These are phyloP conservation scores for Sebastes fasciatus DNA, from an alignment of 2,113 vertebrate species.

Conservation along the genomic window DNA sequence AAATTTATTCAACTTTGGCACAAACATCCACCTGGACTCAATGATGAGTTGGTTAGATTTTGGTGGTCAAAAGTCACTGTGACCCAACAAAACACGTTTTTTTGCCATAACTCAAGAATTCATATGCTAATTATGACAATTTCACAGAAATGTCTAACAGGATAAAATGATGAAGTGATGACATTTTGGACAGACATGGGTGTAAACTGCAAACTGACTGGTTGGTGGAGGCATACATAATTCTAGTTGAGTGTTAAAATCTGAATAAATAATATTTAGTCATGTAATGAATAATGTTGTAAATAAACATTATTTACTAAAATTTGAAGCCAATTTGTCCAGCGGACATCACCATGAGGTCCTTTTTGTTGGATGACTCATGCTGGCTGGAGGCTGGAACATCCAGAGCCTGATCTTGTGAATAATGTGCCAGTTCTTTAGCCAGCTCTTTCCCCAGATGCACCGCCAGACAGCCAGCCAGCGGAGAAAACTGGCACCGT, in stretches of 20 bases:
- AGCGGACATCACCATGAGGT: not conserved
- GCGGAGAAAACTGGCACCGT: slow-evolving; percentile 21
- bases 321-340: not conserved
- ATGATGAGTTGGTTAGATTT: no score
- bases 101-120: no score
- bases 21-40: no score
- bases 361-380: not conserved
- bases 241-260: not conserved
- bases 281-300: not conserved
- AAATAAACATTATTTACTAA: not conserved
- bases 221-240: no score
- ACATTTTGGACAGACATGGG: no score
- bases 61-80: no score
- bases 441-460: slow-evolving; percentile 18
- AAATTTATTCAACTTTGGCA: no score
- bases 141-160: no score
- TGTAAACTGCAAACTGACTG: no score
- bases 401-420: not conserved
- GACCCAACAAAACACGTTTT: no score
- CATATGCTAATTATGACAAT: no score
- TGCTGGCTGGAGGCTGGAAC: slow-evolving; percentile 5
- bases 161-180: no score
- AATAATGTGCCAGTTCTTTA: slow-evolving; percentile 23
- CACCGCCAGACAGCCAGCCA: slow-evolving; percentile 10
- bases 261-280: not conserved